A percentile compares a stretch with the other conserved stretches of the same genome.
These are phyloP conservation scores for Ptiloglossa arizonensis DNA, from an alignment of 1,140 invertebrate species.

Conservation along the genomic window DNA sequence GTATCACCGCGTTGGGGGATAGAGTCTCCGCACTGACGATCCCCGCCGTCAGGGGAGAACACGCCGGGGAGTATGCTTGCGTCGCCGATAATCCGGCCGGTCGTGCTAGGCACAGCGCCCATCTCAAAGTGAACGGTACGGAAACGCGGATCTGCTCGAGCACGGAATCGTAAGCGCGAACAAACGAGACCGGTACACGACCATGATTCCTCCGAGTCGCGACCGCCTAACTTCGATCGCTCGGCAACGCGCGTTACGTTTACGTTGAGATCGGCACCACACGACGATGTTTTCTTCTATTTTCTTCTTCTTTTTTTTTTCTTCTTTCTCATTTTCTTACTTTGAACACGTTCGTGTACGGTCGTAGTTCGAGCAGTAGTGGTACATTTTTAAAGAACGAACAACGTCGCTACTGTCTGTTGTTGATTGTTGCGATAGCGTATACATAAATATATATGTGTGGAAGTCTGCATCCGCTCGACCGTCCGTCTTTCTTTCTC, in stretches of 20 bases:
- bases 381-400: constrained; percentile 47
- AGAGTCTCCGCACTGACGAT: constrained; percentile 82
- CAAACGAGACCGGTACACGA: constrained; percentile 55
- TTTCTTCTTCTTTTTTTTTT: background rate
- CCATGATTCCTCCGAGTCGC: too few species aligned
- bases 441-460: constrained; percentile 56
- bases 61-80: constrained; percentile 90
- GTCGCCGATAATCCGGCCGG: constrained; percentile 87
- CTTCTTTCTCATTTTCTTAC: too few species aligned
- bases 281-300: constrained; percentile 43
- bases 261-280: constrained; percentile 23
- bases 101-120: constrained; percentile 83
- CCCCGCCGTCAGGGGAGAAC: constrained; percentile 79
- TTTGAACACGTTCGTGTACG: constrained; percentile 15
- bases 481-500: constrained; percentile 51
- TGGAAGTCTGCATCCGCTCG: constrained; percentile 61
- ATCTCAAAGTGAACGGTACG: constrained; percentile 83
- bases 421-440: constrained; percentile 58
- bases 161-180: background rate
- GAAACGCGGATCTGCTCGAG: constrained; percentile 39
- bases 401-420: constrained; percentile 56
- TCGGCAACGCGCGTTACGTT: constrained; percentile 52
- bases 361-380: constrained; percentile 60
- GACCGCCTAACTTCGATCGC: too few species aligned
- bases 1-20: constrained; percentile 84